These are phyloP conservation scores for Eristalinus sepulchralis DNA, from an alignment of 2,888 invertebrate genomes.

Conservation along the genomic window DNA sequence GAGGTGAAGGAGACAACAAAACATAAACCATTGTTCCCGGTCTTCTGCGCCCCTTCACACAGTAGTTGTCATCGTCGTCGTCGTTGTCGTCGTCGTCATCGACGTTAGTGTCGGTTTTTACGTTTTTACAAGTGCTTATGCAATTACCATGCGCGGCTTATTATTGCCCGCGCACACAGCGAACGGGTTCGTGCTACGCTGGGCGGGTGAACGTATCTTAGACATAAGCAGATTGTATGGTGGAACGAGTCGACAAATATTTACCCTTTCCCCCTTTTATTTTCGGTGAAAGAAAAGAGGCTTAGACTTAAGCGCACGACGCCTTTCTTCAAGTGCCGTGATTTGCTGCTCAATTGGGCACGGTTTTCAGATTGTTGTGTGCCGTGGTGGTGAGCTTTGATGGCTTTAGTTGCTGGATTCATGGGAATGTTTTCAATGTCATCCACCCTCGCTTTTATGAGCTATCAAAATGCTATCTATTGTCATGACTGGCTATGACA, in stretches of 20 bases:
- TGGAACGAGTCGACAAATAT: conserved; percentile 25
- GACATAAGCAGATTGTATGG: conserved; percentile 53
- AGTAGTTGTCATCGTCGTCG: background rate
- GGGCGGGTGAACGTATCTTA: conserved; percentile 27
- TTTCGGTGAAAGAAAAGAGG: conserved; percentile 1
- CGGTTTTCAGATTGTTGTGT: background rate
- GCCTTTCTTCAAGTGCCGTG: background rate
- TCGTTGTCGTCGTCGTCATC: background rate
- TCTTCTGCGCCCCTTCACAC: too few relatives aligned
- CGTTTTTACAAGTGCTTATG: conserved; percentile 31
- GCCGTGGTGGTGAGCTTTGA: too few relatives aligned
- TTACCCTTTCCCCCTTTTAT: background rate
- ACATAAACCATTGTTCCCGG: background rate
- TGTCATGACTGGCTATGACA: background rate
- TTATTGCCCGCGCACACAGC: conserved; percentile 5
- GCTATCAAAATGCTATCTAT: background rate
- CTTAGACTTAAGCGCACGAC: conserved; percentile 30
- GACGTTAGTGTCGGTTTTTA: background rate
- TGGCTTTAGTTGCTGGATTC: too few relatives aligned
- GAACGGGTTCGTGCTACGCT: background rate
- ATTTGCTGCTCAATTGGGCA: background rate
- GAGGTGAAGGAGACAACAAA: conserved; percentile 12
- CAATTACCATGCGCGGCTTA: conserved; percentile 50
- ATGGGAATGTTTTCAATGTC: background rate
- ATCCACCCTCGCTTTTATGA: background rate